Evolutionary conservation across 2,797 vertebrate genomes (phyloP), one percentile per base, ranked within the genome.

Genomic region (Scolopax rusticola): DNA sequence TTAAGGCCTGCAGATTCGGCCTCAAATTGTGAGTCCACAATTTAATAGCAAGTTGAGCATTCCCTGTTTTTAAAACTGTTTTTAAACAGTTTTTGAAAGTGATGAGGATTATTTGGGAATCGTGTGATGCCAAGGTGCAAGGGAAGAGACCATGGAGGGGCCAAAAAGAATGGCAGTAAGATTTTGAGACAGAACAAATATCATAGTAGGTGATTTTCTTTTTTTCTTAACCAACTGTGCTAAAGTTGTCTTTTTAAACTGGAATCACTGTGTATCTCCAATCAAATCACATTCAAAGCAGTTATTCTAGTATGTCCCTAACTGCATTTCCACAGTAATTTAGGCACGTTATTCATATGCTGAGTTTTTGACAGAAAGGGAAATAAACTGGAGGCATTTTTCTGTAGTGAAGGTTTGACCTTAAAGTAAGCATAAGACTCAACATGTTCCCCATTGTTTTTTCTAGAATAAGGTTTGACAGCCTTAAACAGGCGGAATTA

Each of bases 271-370:
- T 80, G n/a, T 69, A 76, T 81, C 87, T 90, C 93, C 64, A 89
- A 93, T 89, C 93, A 96, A 84, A 88, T 69, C 86, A 88, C 84
- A 94, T 95, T 95, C 81, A 91, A 61, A 92, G 73, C 53, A 87
- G 81, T 89, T 95, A 67, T 94, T 96, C 84, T 61, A 84, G 71
- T 36, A 69, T 16, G 61, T 75, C 74, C 67, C 77, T 93, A 75
- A 67, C 40, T 81, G 76, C 61, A 86, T 90, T 93, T 89, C 87
- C 13, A 6, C 91, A 69, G 89, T 77, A 93, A 95, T 94, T 93
- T 91, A 93, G 65, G 63, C 69, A 76, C 0, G 2, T 75, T 89
- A 94, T 92, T 96, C 94, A 95, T 85, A 86, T 54, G 84, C 82
- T 89, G 73, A 67, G 27, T 92, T 80, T 95, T 84, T 51, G 84